Conservation (phyloP, 2,797 vertebrate genomes). For the Malurus splendens region DNA sequence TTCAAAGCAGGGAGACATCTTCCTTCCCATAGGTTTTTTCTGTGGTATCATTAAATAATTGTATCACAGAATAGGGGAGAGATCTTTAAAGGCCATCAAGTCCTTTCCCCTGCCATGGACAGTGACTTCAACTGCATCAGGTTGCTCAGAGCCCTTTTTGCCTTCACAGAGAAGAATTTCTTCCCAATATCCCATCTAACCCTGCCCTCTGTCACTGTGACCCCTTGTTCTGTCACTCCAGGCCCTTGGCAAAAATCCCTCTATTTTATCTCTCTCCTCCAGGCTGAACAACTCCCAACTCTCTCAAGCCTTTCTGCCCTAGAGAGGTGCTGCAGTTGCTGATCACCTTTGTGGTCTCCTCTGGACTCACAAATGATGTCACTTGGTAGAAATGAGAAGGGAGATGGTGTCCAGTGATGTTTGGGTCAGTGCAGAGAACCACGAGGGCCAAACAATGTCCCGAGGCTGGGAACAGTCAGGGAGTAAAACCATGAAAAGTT, state of each 20-base stretch:
- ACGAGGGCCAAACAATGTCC: accelerated
- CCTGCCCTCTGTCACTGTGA: neutral
- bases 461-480: neutral
- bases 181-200: neutral
- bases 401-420: accelerated
- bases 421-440: accelerated
- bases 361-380: neutral
- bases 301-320: accelerated
- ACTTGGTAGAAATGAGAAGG: neutral
- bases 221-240: neutral
- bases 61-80: neutral
- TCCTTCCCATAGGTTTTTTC: neutral
- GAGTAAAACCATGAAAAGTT: neutral
- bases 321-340: neutral
- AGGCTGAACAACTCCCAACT: neutral
- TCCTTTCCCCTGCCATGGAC: neutral
- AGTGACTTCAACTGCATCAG: neutral
- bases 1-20: neutral
- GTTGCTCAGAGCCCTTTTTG: neutral
- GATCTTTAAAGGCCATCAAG: neutral
- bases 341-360: neutral
- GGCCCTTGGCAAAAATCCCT: neutral
- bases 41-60: neutral
- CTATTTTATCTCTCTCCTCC: neutral
- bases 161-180: too few species aligned